A percentile compares a stretch with the other conserved stretches of the same genome.
These are phyloP conservation scores for Hetaerina americana DNA, from an alignment of 1,140 invertebrate species.

Conservation along the genomic window DNA sequence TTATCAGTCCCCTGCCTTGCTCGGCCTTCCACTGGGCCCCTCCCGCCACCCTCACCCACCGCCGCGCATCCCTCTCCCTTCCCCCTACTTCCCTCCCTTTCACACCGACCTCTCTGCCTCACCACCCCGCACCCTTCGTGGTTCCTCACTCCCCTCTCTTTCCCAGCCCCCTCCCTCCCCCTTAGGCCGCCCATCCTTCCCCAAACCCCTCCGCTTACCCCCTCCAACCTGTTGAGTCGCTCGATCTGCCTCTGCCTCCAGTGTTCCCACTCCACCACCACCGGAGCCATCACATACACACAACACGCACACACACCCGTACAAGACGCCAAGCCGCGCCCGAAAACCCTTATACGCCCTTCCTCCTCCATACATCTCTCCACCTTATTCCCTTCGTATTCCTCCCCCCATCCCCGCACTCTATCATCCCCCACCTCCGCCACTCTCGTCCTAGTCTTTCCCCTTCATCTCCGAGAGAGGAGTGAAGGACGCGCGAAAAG, in stretches of 20 bases:
- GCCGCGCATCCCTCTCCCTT: background rate
- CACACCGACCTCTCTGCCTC: background rate
- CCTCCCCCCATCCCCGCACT: too few species aligned
- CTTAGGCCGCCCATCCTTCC: slow-evolving; percentile 13
- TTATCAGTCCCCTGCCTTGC: too few species aligned
- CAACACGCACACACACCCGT: background rate
- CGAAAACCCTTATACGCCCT: background rate
- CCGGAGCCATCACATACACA: too few species aligned
- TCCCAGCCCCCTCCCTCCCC: background rate
- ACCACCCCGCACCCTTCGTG: slow-evolving; percentile 1
- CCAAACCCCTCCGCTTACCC: background rate
- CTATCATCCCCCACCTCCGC: too few species aligned
- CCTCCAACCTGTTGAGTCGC: background rate
- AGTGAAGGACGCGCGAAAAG: background rate
- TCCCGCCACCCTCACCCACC: background rate
- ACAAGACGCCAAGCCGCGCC: background rate
- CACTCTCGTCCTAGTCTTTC: too few species aligned
- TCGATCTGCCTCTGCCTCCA: background rate
- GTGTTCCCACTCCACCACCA: background rate
- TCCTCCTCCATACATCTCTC: too few species aligned
- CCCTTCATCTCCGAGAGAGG: too few species aligned
- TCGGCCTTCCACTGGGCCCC: too few species aligned
- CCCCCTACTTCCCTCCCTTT: background rate
- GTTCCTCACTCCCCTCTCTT: too few species aligned
- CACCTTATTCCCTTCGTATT: too few species aligned